These are phyloP conservation scores for Odontomachus brunneus DNA, from an alignment of 1,140 invertebrate species.

Conservation along the genomic window DNA sequence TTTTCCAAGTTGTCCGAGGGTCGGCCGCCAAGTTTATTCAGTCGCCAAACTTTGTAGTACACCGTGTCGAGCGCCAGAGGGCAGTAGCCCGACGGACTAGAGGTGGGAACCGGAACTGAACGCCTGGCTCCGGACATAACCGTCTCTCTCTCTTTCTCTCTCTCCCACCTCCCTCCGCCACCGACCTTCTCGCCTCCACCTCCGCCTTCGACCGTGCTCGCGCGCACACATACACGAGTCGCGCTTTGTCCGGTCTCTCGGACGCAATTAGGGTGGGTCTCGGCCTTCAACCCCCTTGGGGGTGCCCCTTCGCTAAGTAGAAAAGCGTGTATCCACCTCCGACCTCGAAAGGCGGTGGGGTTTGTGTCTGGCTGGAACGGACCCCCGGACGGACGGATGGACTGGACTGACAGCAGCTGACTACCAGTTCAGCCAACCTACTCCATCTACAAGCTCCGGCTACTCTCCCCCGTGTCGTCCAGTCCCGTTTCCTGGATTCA, in stretches of 20 bases:
- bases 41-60: constrained; percentile 86
- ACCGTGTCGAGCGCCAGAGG: constrained; percentile 85
- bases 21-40: constrained; percentile 85
- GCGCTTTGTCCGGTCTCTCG: constrained; percentile 85
- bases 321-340: constrained; percentile 85
- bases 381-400: constrained; percentile 68
- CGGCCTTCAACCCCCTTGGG: constrained; percentile 79
- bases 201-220: constrained; percentile 52
- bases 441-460: constrained; percentile 29
- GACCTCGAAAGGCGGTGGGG: constrained; percentile 76
- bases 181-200: constrained; percentile 24
- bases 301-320: constrained; percentile 84
- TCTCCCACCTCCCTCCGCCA: constrained; percentile 14
- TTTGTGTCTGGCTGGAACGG: constrained; percentile 72
- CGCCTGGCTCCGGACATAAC: constrained; percentile 81
- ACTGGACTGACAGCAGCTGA: constrained; percentile 80
- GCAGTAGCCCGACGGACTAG: constrained; percentile 81
- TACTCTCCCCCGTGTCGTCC: constrained; percentile 61
- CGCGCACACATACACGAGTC: constrained; percentile 82
- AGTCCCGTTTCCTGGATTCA: constrained; percentile 74
- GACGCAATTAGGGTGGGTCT: constrained; percentile 86
- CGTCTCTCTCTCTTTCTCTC: constrained; percentile 61
- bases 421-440: constrained; percentile 73
- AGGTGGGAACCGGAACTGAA: constrained; percentile 82
- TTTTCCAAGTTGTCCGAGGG: constrained; percentile 82